phyloP scores from a whole-genome alignment of 1,140 invertebrate species.

The Gryllus bimaculatus region DNA sequence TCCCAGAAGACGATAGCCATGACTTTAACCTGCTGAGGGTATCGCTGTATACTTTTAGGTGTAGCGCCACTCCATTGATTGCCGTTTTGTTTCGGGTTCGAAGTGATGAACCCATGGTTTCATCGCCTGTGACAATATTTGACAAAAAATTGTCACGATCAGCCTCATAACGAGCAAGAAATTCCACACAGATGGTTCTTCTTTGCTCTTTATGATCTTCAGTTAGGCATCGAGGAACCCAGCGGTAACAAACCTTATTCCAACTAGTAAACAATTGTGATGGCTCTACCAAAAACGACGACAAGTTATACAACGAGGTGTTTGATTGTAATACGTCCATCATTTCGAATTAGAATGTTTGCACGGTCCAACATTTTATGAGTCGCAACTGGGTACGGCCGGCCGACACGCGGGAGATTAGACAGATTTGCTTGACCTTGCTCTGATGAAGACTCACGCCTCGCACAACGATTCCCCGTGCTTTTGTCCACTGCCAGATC shows the following conservation, averaged over 20 bases:
- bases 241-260: too few species aligned
- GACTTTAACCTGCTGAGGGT: not conserved
- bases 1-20: not conserved
- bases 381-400: not conserved
- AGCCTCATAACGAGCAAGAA: slow-evolving; percentile 9
- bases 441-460: not conserved
- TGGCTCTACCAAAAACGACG: too few species aligned
- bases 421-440: slow-evolving; percentile 2
- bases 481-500: slow-evolving; percentile 15
- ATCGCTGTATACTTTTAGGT: not conserved
- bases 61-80: slow-evolving; percentile 7
- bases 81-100: not conserved
- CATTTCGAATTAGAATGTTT: not conserved
- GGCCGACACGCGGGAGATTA: not conserved
- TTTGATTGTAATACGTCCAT: not conserved
- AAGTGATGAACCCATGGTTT: not conserved
- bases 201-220: too few species aligned
- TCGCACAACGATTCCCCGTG: not conserved
- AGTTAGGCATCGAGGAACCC: too few species aligned
- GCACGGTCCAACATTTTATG: not conserved
- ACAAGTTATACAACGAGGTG: too few species aligned
- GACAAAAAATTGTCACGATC: slow-evolving; percentile 10
- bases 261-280: too few species aligned
- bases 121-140: not conserved
- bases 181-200: too few species aligned